These are phyloP conservation scores for Ostrea edulis DNA, from an alignment of 1,140 invertebrate species.

Conservation along the genomic window DNA sequence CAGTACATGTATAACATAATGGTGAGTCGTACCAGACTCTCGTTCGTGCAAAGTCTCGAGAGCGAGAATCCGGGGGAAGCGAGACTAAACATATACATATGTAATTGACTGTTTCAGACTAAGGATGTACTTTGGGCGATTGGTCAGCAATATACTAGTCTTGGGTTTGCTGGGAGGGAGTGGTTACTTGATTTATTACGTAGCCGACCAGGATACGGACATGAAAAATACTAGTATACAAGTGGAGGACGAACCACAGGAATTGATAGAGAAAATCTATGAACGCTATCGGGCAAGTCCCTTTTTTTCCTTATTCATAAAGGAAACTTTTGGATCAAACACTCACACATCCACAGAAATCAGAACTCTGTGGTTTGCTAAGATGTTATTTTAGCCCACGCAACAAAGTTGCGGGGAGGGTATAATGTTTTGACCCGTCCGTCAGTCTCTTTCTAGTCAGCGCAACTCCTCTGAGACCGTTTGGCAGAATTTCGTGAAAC, in stretches of 20 bases:
- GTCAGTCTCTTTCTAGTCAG: too few relatives aligned
- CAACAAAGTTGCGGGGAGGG: too few relatives aligned
- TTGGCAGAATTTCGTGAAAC: too few relatives aligned
- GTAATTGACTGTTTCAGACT: constrained; percentile 41
- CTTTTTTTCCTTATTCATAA: not conserved
- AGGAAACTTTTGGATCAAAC: not conserved
- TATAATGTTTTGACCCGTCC: too few relatives aligned
- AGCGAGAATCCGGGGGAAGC: too few relatives aligned
- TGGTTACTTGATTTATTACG: constrained; percentile 64
- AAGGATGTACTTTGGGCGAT: constrained; percentile 42
- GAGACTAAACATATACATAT: not conserved
- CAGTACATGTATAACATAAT: not conserved
- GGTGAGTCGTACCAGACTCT: too few relatives aligned
- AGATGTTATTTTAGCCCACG: too few relatives aligned
- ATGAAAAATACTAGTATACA: not conserved
- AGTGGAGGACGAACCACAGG: constrained; percentile 39
- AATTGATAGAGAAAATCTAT: constrained; percentile 55
- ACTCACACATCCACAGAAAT: too few relatives aligned
- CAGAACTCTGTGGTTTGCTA: too few relatives aligned
- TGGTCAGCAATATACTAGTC: constrained; percentile 62
- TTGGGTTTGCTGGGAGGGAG: constrained; percentile 64
- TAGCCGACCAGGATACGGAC: constrained; percentile 49
- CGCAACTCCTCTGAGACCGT: too few relatives aligned
- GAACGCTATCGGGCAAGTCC: constrained; percentile 54
- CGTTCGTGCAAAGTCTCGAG: too few relatives aligned